Evolutionary conservation across 2,113 vertebrate species (phyloP), one percentile per base, ranked within the genome.

Genomic region (Plectropomus leopardus): DNA sequence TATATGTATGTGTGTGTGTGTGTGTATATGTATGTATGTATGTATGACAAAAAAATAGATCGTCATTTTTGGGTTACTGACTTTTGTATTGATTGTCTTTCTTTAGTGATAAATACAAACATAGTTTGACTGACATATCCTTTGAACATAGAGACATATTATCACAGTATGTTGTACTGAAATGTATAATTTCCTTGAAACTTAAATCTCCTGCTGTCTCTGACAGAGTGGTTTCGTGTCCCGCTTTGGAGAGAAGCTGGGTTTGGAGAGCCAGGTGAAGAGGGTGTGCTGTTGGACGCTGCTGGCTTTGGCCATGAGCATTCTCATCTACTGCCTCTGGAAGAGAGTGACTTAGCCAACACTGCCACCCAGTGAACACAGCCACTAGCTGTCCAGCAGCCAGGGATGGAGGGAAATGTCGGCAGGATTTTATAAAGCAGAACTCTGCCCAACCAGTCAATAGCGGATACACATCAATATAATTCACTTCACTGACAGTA

Each of bases 151-250:
- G 8, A 10, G 10, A 40, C 2, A n/a, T n/a, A 40, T 40, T 11
- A 40, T 40, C 36, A 0, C 36, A 23, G 16, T 21, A 19, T 24
- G 16, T 19, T 59, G 26, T 10, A 9, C 42, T 58, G 1, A 32
- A 23, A 36, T 21, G 24, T 58, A 10, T 21, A 3, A n/a, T 44
- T 58, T 54, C 45, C n/a, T 21, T 59, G 19, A 51, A 60, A 6
- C 16, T 10, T 28, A 4, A 1, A 14, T 72, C 1, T 53, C 45
- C 26, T 53, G 44, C 8, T 85, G 21, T 69, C 57, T 48, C 3
- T 75, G 15, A 77, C 86, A 95, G 94, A 68, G 60, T 21, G 94
- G 94, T 6, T 95, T 95, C 67, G 87, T 92, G 16, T 80, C 70
- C 36, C 94, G 91, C 34, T 93, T 95, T 1, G 86, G 94, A 13